phyloP scores from a whole-genome alignment of 2,797 vertebrate species.

The Centropyge bicolor region DNA sequence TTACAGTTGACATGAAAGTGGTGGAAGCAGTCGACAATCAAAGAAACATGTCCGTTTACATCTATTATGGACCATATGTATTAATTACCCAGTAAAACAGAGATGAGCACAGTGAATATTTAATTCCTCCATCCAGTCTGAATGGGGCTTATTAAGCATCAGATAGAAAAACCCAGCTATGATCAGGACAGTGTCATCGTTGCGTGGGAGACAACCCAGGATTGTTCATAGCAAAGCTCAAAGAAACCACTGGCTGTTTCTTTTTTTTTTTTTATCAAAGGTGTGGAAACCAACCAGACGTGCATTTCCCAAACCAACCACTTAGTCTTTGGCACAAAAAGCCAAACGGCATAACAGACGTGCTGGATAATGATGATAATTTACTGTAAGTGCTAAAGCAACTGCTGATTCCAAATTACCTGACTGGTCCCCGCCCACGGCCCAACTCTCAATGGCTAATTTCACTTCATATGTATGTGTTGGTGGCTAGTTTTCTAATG shows the following conservation, averaged over 20 bases:
- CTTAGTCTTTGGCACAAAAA: not conserved
- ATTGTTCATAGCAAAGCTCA: not conserved
- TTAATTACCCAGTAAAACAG: not conserved
- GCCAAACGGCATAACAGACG: not conserved
- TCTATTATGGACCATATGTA: too few relatives aligned
- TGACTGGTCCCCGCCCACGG: slow-evolving; percentile 1
- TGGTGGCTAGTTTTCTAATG: not conserved
- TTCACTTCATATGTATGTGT: not conserved
- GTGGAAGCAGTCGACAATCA: not conserved
- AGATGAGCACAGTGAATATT: not conserved
- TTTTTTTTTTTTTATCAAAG: not conserved
- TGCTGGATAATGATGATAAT: not conserved
- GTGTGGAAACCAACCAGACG: not conserved
- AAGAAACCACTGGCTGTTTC: not conserved
- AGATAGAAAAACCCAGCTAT: not conserved
- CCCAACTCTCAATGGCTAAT: not conserved
- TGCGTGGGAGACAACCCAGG: too few relatives aligned
- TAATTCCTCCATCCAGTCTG: not conserved
- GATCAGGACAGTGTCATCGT: not conserved
- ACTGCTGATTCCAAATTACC: slow-evolving; percentile 6
- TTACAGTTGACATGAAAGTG: not conserved
- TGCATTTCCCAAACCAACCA: not conserved
- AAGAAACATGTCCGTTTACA: not conserved
- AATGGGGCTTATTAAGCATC: not conserved
- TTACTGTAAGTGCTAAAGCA: not conserved